Conservation (phyloP, 2,113 vertebrate species). For the Gymnocephalus cernua region DNA sequence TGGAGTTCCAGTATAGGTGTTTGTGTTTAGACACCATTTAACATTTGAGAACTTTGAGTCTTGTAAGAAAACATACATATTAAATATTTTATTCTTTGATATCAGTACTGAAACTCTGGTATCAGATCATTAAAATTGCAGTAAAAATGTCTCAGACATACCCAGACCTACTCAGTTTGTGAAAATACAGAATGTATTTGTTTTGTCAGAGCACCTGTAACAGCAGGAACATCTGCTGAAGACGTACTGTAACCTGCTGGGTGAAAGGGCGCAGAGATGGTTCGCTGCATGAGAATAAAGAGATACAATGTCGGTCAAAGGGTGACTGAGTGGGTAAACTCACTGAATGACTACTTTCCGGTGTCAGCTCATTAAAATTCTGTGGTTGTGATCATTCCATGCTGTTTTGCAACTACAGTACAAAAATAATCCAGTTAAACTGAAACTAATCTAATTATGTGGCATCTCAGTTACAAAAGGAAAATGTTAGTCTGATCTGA, state of each 20-base stretch:
- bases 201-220: neutral
- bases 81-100: neutral
- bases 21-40: neutral
- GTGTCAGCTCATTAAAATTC: neutral
- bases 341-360: neutral
- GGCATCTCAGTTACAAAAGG: neutral
- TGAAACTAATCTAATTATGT: conserved; percentile 39
- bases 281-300: neutral
- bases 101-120: neutral
- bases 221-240: conserved; percentile 1
- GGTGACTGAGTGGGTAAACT: neutral
- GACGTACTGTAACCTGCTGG: neutral
- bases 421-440: conserved; percentile 35
- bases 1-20: too few species aligned
- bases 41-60: neutral
- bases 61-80: neutral
- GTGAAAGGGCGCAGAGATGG: neutral
- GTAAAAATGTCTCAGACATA: neutral
- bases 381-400: conserved; percentile 15
- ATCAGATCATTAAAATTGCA: neutral
- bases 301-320: conserved; percentile 22
- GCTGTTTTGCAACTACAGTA: conserved; percentile 1
- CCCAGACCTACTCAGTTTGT: neutral
- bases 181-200: neutral
- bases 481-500: conserved; percentile 20